Base-by-base conservation (phyloP, 64 coral and sea anemone species). In the Montipora sp. region DNA sequence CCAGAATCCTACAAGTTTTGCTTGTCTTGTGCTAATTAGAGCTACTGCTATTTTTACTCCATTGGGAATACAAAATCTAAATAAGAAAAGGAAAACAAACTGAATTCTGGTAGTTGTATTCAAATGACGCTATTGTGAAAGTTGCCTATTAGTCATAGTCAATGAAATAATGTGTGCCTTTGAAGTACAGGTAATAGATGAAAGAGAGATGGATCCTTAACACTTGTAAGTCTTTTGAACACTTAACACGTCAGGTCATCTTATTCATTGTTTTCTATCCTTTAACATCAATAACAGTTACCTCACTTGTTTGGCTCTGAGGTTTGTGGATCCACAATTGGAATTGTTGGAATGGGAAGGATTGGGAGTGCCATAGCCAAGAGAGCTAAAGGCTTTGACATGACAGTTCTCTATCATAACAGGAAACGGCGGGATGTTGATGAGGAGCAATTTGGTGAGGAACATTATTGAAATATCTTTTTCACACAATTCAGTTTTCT, bases 331-430 rank as follows among this genome's bases (percentile, higher is more conserved):
- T 93, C 91, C 11, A 87, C 83, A 15, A 77, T 93, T 70, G 91
- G 91, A 18, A 93, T 93, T 79, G 83, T 93, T 55, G 91, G 91
- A 5, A 44, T 87, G 75, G 91, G 91, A 36, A 49, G 9, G 16
- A 80, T 93, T 74, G 91, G 91, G 18, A 51, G 82, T 87, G 83
- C 91, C 50, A 59, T 93, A 44, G 91, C 91, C 15, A 78, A 71
- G 53, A 83, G 91, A 72, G 91, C 91, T 13, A 87, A 51, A 69
- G 91, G 91, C 19, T 93, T 93, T 59, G 68, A 47, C 10, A 93
- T 93, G 91, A 93, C 70, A 22, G 75, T 93, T 77, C 61, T 93
- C 5, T 93, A 93, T 23, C 83, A 93, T 49, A 87, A 60, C 13
- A 75, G 91, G 4, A 87, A 75, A 69, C 79, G 75, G 44, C 76